phyloP scores from a whole-genome alignment of 2,797 vertebrate genomes.

The Crossoptilon crossoptilon region DNA sequence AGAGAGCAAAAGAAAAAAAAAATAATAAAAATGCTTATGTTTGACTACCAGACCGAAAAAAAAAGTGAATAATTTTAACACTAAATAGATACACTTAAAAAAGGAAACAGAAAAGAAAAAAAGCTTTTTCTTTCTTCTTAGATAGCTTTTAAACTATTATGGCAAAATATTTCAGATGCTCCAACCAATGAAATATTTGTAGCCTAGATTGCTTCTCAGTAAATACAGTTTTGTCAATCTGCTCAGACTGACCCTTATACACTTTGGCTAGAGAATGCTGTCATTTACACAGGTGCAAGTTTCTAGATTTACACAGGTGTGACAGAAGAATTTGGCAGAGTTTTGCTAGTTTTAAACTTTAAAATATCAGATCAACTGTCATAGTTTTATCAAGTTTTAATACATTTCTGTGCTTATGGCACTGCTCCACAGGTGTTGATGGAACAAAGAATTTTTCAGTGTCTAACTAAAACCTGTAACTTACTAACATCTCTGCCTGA shows the following conservation, averaged over 20 bases:
- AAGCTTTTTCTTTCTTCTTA: not conserved
- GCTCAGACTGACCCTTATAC: conserved; percentile 21
- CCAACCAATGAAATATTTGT: not conserved
- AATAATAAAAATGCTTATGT: fast-evolving
- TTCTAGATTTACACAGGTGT: conserved; percentile 55
- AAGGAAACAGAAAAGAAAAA: not conserved
- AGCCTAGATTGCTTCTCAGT: not conserved
- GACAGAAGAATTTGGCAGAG: conserved; percentile 33
- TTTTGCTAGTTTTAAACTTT: conserved; percentile 16
- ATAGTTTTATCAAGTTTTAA: not conserved
- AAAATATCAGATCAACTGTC: not conserved
- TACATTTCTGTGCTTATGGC: not conserved
- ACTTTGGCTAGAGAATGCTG: conserved; percentile 28
- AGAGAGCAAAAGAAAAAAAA: not conserved
- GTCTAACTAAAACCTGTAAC: not conserved
- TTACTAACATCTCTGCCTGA: not conserved
- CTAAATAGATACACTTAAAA: not conserved
- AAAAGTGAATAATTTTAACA: not conserved
- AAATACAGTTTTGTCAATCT: not conserved
- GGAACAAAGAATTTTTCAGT: not conserved
- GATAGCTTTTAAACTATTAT: not conserved
- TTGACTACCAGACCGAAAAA: not conserved
- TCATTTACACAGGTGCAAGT: conserved; percentile 60
- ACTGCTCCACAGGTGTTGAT: not conserved
- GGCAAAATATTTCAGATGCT: not conserved